Percentiles rank a stretch among this genome's conserved stretches.
phyloP scores from a whole-genome alignment of 2,113 vertebrate species.

The Turnix velox region DNA sequence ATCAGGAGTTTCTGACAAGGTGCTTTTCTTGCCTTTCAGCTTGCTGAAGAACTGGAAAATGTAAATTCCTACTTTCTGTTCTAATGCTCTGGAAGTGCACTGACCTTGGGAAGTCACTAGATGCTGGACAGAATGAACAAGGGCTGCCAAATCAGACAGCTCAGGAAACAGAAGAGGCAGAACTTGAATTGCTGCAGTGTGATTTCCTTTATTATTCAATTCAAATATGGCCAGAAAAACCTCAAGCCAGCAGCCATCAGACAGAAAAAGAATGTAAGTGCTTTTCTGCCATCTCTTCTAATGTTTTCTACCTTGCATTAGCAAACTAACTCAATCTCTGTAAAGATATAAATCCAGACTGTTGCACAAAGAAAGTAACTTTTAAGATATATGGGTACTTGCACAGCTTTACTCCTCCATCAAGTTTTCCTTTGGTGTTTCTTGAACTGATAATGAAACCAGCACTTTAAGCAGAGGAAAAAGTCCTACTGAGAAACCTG shows the following conservation, averaged over 20 bases:
- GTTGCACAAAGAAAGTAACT: background rate
- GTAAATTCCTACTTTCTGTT: slow-evolving; percentile 4
- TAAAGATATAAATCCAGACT: background rate
- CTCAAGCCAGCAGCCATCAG: background rate
- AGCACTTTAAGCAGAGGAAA: background rate
- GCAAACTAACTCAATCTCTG: background rate
- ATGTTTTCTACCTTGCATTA: background rate
- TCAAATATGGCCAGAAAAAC: background rate
- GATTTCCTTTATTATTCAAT: slow-evolving; percentile 21
- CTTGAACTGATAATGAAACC: background rate
- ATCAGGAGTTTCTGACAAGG: background rate
- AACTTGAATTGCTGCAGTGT: slow-evolving; percentile 5
- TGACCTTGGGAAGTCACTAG: background rate
- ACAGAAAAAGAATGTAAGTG: background rate
- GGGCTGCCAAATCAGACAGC: background rate
- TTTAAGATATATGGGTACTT: background rate
- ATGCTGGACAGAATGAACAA: background rate
- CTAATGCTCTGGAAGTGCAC: background rate
- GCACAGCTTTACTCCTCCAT: background rate
- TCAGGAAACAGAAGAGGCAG: background rate
- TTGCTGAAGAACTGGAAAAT: background rate
- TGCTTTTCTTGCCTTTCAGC: background rate
- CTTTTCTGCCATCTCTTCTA: background rate
- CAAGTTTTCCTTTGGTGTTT: background rate
- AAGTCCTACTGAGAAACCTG: background rate